A percentile compares a stretch with the other conserved stretches of the same genome.
Evolutionary conservation across 2,113 vertebrate genomes (phyloP).

Genomic region (Melanerpes formicivorus): DNA sequence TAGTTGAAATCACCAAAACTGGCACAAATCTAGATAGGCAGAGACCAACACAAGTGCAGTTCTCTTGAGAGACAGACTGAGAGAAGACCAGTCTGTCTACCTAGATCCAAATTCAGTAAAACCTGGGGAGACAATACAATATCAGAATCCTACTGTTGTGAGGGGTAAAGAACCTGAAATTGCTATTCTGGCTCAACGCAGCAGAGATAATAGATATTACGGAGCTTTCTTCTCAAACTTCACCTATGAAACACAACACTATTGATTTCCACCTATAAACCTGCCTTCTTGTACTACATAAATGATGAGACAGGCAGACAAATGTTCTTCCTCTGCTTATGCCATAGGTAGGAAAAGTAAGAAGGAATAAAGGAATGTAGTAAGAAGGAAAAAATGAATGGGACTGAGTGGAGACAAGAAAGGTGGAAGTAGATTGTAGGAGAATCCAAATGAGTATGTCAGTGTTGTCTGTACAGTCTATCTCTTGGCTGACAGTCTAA

Average conservation of each 20-base stretch:
- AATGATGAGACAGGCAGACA: neutral
- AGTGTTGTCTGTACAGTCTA: neutral
- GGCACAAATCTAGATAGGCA: neutral
- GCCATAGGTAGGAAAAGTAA: neutral
- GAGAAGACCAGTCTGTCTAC: neutral
- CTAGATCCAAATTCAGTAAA: neutral
- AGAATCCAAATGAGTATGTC: neutral
- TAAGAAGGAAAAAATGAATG: neutral
- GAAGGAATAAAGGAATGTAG: too few relatives aligned
- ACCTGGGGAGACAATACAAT: neutral
- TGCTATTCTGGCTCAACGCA: neutral
- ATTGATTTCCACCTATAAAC: neutral
- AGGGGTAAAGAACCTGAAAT: neutral
- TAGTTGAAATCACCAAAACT: neutral
- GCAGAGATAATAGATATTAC: neutral
- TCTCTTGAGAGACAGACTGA: neutral
- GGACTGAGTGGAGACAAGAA: neutral
- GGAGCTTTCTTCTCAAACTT: neutral
- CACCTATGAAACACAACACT: neutral
- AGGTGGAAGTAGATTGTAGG: neutral
- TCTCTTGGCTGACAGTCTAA: neutral
- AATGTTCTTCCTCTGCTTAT: rapidly evolving
- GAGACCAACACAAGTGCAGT: neutral
- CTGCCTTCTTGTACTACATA: neutral
- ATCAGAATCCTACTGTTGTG: neutral